Evolutionary conservation across 53 echinoderm and acorn worm species (phyloP), one percentile per base, ranked within the genome.

Genomic region (Zoroaster sp.): DNA sequence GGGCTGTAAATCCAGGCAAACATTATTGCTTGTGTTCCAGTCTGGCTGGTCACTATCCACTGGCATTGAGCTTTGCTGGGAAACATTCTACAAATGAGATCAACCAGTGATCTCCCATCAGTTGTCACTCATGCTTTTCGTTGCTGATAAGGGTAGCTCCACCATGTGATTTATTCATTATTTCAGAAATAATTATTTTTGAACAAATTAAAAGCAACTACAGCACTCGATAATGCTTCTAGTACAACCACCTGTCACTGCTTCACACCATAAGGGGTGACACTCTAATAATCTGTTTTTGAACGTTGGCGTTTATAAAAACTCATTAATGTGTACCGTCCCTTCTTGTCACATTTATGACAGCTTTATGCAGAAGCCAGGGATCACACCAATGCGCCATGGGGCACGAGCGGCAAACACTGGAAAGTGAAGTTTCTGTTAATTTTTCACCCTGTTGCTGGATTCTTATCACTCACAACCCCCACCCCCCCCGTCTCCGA

Each of bases 381-480:
- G 44, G 33, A 34, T 51, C 17, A 76, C 34, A 13, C 76, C 76
- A 52, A 3, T 35, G 70, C 28, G 32, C 52, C 53, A 78, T 78
- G 54, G 55, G n/a, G 78, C 78, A 38, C 37, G 59, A 78, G 55
- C 38, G n/a, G 36, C 78, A 78, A 78, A 78, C 78, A 78, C 55
- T 37, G 6, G 17, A 36, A 20, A 12, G 12, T 11, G 38, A 78
- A 78, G 59, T 78, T 78, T 59, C 55, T 78, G 78, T 78, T 78
- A 78, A 78, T 78, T 78, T 59, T 78, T 78, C 59, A 78, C 78
- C 59, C 14, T 54, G 63, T 76, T 76, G 76, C 76, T 76, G 25
- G 32, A 21, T 76, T 76, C 14, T 41, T 43, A 21, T 42, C 44
- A 17, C 17, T 49, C 47, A 4, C 3, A 8, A 42, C 23, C 46